Evolutionary conservation across 53 echinoderm and acorn worm genomes (phyloP), one percentile per base, ranked within the genome.

Genomic region (Holothuria scabra): DNA sequence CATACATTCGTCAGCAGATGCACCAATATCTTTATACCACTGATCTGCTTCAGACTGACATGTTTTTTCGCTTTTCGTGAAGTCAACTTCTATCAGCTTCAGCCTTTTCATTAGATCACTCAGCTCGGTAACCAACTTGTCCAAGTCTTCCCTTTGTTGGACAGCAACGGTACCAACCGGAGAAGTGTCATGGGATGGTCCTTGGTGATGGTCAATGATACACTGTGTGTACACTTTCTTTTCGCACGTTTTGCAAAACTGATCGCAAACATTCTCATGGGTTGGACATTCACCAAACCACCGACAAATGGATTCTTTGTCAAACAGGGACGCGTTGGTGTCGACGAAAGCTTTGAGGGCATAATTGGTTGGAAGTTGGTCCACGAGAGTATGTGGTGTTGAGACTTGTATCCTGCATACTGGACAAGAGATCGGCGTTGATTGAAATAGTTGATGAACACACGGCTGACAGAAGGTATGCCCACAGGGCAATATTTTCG

Each of bases 401-500:
- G 5, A 18, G 14, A 65, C 18, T 65, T 8, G 0, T 65, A 32
- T 12, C 12, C 66, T 28, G 20, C 66, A 65, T 1, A 65, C 67
- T 20, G 67, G 67, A 34, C 67, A 67, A 4, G 67, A 67, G 14
- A 37, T 19, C n/a, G 67, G 37, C 8, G 13, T 16, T 14, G 67
- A 28, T 67, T 67, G 67, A 19, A 67, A 21, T 34, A 67, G 16
- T 37, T 30, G 32, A 21, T 67, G 20, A 4, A 25, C 18, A 52
- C 74, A 74, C 0, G 46, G n/a, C 20, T 74, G 26, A 44, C 74
- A 74, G 24, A 74, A 74, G 26, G 22, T 74, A 26, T 74, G 74
- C 13, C 46, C 46, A 26, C 74, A 74, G 12, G 52, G 74, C 14
- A 74, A 16, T 1, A 74, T 12, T 24, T 44, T 74, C 8, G 74